These are phyloP conservation scores for Coturnix japonica DNA, from an alignment of 2,113 vertebrate species.

Conservation along the genomic window DNA sequence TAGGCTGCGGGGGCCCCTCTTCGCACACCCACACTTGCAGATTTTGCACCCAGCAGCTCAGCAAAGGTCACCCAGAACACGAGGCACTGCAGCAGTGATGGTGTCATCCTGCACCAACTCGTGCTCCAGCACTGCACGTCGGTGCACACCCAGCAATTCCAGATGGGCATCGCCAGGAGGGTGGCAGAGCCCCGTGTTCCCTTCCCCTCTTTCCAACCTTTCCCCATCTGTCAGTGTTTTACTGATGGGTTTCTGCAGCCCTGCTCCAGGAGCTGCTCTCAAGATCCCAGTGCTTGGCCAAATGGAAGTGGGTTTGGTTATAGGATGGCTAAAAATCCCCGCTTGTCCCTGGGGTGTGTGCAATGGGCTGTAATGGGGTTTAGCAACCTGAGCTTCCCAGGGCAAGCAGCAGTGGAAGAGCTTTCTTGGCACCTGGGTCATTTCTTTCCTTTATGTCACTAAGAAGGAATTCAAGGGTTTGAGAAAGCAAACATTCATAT, in stretches of 20 bases:
- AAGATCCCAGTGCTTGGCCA: not conserved
- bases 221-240: not conserved
- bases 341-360: accelerated
- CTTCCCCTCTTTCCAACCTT: not conserved
- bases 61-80: not conserved
- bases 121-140: accelerated
- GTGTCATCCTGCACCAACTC: accelerated
- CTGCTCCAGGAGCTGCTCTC: not conserved
- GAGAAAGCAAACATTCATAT: accelerated
- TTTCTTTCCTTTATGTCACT: not conserved
- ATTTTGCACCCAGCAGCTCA: not conserved
- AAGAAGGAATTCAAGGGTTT: not conserved
- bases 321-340: not conserved
- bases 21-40: not conserved
- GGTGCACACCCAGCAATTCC: accelerated
- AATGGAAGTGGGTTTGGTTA: not conserved
- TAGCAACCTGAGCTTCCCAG: slow-evolving; percentile 9
- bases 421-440: not conserved
- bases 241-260: not conserved
- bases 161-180: not conserved
- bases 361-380: not conserved
- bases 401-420: not conserved
- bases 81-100: accelerated
- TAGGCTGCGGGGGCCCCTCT: not conserved
- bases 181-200: accelerated